Evolutionary conservation across 2,888 invertebrate genomes (phyloP), one percentile per base, ranked within the genome.

Genomic region (Euphydryas editha): DNA sequence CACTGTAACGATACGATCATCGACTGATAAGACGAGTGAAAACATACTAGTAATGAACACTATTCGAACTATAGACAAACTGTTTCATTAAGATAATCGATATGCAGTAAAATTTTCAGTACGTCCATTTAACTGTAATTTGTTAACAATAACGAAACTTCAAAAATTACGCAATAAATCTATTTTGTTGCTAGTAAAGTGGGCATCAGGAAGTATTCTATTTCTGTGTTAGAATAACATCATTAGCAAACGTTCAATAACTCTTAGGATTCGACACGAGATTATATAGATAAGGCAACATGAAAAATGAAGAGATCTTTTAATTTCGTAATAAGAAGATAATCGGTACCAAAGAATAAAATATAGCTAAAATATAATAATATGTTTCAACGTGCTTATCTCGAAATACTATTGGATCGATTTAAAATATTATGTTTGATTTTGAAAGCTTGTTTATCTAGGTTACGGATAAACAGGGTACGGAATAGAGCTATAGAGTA

Each of bases 11-110:
- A 36, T 54, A 36, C 11, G 54, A 54, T 54, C 54, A 54, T 54
- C 54, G 54, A 54, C 36, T 36, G 36, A 54, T 54, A 54, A 36
- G 30, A 54, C 21, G 30, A 30, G 17, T 11, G 30, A 10, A 54
- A 54, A 24, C 54, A 54, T n/a, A 54, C 36, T 54, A 54, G 36
- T 36, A 54, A 21, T 24, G 36, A 10, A 30, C 54, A 54, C 54
- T 21, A 36, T 54, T 54, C 10, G 11, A 54, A 54, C 36, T 36
- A 54, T 36, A 54, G 54, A 54, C 30, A 36, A 54, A 54, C 30
- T 51, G 51, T 21, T 13, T 24, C 21, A 18, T 24, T 51, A 13
- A n/a, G n/a, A 51, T 8, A n/a, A n/a, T n/a, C 13, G 24, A 51
- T 30, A 24, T n/a, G 13, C 13, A 20, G 47, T 17, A 11, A 21